These are phyloP conservation scores for Drosophila anomelani DNA, from an alignment of 2,888 invertebrate species.

Conservation along the genomic window DNA sequence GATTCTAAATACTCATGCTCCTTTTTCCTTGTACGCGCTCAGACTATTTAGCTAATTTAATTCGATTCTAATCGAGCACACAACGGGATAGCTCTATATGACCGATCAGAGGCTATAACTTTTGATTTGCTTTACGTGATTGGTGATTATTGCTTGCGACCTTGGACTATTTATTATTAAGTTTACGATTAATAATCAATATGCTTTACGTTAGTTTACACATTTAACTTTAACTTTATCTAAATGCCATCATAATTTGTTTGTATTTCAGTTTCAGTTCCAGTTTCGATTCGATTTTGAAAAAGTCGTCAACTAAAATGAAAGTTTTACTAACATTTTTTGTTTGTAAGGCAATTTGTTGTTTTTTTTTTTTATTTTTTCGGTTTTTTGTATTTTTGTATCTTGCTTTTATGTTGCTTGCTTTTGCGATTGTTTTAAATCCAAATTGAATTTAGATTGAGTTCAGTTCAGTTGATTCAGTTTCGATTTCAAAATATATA, in stretches of 20 bases:
- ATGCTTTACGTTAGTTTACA: constrained; percentile 40
- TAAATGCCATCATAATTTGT: constrained; percentile 57
- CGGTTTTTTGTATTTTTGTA: constrained; percentile 17
- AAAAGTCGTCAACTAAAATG: constrained; percentile 60
- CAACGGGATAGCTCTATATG: constrained; percentile 29
- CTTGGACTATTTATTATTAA: constrained; percentile 40
- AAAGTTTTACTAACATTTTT: constrained; percentile 77
- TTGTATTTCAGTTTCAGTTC: constrained; percentile 43
- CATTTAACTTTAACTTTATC: constrained; percentile 48
- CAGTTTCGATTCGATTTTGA: constrained; percentile 35
- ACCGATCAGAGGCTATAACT: constrained; percentile 41
- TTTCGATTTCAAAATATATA: constrained; percentile 60
- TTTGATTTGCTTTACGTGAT: constrained; percentile 27
- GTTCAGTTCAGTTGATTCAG: constrained; percentile 60
- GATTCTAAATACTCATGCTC: constrained; percentile 1
- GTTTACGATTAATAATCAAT: constrained; percentile 33
- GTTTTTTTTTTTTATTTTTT: constrained; percentile 17
- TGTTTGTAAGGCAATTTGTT: constrained; percentile 75
- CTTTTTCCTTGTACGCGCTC: constrained; percentile 41
- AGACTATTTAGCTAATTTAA: constrained; percentile 43
- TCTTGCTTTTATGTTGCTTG: constrained; percentile 31
- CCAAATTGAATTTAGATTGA: constrained; percentile 79
- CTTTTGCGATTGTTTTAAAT: constrained; percentile 67
- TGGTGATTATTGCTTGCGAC: constrained; percentile 50
- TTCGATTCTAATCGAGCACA: constrained; percentile 32